These are phyloP conservation scores for Myotis daubentonii DNA, from an alignment of 2,797 vertebrate genomes.

Conservation along the genomic window DNA sequence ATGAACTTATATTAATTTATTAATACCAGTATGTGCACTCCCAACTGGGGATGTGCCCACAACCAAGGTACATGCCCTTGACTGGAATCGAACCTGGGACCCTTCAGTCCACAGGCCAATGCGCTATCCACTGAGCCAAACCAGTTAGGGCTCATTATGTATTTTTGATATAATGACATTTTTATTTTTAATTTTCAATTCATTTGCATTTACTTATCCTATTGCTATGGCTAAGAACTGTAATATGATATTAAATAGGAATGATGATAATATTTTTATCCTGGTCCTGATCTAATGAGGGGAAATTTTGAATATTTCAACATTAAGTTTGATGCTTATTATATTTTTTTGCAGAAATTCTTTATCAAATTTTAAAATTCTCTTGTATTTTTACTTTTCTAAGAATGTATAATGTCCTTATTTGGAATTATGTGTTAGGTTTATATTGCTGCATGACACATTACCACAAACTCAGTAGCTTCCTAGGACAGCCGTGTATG, in stretches of 20 bases:
- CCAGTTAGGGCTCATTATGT: background rate
- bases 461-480: background rate
- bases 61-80: too few species aligned
- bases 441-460: background rate
- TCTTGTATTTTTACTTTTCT: background rate
- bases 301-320: background rate
- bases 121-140: too few species aligned
- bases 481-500: background rate
- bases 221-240: background rate
- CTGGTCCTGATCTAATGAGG: background rate
- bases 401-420: background rate
- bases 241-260: background rate
- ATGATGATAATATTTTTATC: background rate
- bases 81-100: too few species aligned
- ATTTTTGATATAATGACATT: background rate
- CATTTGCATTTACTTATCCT: background rate
- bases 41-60: too few species aligned
- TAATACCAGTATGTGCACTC: background rate
- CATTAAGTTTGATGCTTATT: background rate
- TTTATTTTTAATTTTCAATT: slow-evolving; percentile 3
- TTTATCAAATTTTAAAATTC: background rate
- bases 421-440: background rate
- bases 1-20: background rate
- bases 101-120: too few species aligned
- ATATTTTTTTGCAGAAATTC: background rate